Evolutionary conservation across 2,113 vertebrate genomes (phyloP).

Genomic region (Apaloderma vittatum): DNA sequence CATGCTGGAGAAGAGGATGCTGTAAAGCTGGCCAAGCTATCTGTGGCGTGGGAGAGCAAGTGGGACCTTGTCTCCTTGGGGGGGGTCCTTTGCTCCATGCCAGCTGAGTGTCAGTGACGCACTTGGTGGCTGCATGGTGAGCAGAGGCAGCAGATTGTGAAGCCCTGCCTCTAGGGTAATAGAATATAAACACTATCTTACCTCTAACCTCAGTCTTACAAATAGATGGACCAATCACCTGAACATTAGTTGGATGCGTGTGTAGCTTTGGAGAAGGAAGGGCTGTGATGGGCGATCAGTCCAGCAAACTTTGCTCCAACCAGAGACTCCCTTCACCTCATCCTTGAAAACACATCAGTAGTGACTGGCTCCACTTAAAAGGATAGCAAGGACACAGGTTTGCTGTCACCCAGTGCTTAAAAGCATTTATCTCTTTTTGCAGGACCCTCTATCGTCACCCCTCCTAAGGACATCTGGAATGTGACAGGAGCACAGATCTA

Average conservation of each 20-base stretch:
- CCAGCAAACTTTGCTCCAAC: not conserved
- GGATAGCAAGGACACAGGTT: not conserved
- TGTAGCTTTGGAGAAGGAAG: not conserved
- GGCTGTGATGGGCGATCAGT: not conserved
- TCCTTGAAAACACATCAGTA: not conserved
- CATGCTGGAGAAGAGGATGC: not conserved
- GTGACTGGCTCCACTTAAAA: not conserved
- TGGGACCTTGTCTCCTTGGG: not conserved
- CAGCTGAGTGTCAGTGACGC: not conserved
- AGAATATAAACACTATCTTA: not conserved
- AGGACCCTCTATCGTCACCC: conserved; percentile 90
- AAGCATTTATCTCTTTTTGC: not conserved
- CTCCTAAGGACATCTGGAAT: conserved; percentile 91
- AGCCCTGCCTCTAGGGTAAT: not conserved
- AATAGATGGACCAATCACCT: not conserved
- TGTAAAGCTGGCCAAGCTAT: not conserved
- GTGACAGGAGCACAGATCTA: conserved; percentile 91
- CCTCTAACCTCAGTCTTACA: not conserved
- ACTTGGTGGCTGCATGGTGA: not conserved
- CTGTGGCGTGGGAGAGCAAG: not conserved
- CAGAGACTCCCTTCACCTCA: not conserved
- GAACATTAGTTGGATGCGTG: not conserved
- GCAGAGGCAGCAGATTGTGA: not conserved
- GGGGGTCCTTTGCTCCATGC: not conserved
- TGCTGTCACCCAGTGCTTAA: not conserved